Base-by-base conservation (phyloP, 2,888 invertebrate genomes). In the Lasius fuliginosus region DNA sequence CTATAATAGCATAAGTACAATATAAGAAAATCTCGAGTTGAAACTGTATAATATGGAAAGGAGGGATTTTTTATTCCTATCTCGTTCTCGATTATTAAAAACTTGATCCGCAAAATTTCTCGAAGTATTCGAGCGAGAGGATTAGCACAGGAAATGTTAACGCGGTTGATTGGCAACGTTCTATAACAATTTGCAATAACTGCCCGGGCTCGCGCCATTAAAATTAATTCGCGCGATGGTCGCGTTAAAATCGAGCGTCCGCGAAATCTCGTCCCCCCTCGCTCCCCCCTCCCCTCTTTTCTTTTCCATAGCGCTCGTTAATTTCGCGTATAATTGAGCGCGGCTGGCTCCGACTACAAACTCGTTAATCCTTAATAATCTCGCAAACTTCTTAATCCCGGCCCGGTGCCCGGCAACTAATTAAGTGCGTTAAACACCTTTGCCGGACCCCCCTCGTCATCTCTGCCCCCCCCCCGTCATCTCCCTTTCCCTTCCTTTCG, bases 341-440 rank as follows among this genome's bases (percentile, higher is more conserved):
- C 79, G 79, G 79, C 79, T 42, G 79, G 71, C 58, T 53, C 69
- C 73, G 27, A 60, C 73, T 79, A 73, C 79, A 60, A 79, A 79
- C 79, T 79, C 79, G 73, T 79, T 79, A 79, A 79, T 79, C 79
- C 73, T 79, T 79, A 79, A 79, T 79, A 79, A 73, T 79, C 79
- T 73, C 60, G 79, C 79, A 73, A 79, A 79, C 79, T 79, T 79
- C 79, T 79, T 79, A 79, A 79, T 79, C 79, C 73, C 73, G 71
- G 42, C 6, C 9, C 58, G 73, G 79, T 79, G 60, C 79, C 36
- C 60, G 79, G 60, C 79, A 79, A 79, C 79, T 79, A 79, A 79
- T 79, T 79, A 79, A 73, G 79, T 79, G 58, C 79, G 73, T 79
- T 79, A 79, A 79, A 79, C 79, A 71, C 73, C 79, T 79, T 79